These are phyloP conservation scores for Silurus asotus DNA, from an alignment of 2,113 vertebrate genomes.

Conservation along the genomic window DNA sequence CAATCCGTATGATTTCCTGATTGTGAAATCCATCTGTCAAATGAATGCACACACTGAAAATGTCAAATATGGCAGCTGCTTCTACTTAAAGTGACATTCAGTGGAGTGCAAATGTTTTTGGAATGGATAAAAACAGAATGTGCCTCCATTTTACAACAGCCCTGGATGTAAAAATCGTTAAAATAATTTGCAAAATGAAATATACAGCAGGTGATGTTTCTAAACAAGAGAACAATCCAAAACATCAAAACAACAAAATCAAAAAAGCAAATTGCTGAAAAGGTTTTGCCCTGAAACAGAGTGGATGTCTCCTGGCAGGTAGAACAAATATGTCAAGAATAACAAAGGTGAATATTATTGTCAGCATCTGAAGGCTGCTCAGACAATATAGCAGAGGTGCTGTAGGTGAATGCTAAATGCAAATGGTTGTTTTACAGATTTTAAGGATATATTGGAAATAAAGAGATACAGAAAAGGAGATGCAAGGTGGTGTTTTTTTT, in stretches of 20 bases:
- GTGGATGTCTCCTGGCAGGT: not conserved
- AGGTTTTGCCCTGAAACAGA: not conserved
- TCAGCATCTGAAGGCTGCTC: not conserved
- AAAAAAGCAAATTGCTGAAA: not conserved
- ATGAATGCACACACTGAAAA: not conserved
- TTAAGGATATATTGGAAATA: not conserved
- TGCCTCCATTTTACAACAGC: not conserved
- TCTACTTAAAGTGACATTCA: not conserved
- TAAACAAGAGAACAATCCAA: not conserved
- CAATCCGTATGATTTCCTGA: not conserved
- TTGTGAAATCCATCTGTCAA: not conserved
- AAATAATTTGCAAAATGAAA: not conserved
- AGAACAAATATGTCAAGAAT: not conserved
- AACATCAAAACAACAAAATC: not conserved
- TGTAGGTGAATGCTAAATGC: not conserved
- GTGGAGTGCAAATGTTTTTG: not conserved
- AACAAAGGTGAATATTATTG: conserved; percentile 8
- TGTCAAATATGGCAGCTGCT: not conserved
- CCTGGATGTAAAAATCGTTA: too few relatives aligned
- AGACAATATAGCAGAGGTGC: not conserved
- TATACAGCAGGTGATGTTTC: not conserved
- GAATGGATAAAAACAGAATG: not conserved
- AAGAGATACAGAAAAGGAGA: not conserved
- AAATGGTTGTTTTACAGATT: not conserved
- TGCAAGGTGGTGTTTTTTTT: not conserved